Evolutionary conservation across 2,113 vertebrate genomes (phyloP), one percentile per base, ranked within the genome.

Genomic region (Galemys pyrenaicus): DNA sequence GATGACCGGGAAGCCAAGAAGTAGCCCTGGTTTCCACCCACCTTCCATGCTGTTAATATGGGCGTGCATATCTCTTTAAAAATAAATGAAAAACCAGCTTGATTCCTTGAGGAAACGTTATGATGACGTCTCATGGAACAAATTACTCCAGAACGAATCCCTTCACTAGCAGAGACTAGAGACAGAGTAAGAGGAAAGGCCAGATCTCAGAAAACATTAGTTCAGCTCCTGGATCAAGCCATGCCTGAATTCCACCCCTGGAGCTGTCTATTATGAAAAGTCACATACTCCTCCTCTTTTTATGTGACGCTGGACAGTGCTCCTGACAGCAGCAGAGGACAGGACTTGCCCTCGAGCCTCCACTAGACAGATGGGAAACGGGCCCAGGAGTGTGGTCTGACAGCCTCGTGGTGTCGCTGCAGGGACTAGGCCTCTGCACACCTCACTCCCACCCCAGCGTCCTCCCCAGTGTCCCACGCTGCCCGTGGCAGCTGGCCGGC

Each of bases 391-490:
- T 22, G 56, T 24, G 13, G 28, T 26, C 62, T 56, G 8, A 26
- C 9, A 16, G 74, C 28, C 71, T 51, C 9, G n/a, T 1, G 9
- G 60, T 0, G 6, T n/a, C 11, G 32, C 64, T 30, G 32, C 49
- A 32, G 30, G 7, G 46, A 54, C 46, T 17, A 28, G 73, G n/a
- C 10, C 7, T 13, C 46, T 12, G 16, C 35, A 13, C 37, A 7
- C 5, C 67, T 8, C 1, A 39, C 32, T 58, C 73, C 39, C 1
- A 0, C 4, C 5, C 26, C 37, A 20, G 20, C 0, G 0, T 20
- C 49, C 75, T 39, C 6, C 0, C n/a, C 37, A 6, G 4, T 1
- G 3, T 2, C 20, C 46, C 39, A 1, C 0, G 1, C 1, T 0
- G 0, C 74, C 68, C 2, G 11, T 6, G 73, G 28, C 28, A 5